These are phyloP conservation scores for Phaonia tiefii DNA, from an alignment of 2,888 invertebrate genomes.

Conservation along the genomic window DNA sequence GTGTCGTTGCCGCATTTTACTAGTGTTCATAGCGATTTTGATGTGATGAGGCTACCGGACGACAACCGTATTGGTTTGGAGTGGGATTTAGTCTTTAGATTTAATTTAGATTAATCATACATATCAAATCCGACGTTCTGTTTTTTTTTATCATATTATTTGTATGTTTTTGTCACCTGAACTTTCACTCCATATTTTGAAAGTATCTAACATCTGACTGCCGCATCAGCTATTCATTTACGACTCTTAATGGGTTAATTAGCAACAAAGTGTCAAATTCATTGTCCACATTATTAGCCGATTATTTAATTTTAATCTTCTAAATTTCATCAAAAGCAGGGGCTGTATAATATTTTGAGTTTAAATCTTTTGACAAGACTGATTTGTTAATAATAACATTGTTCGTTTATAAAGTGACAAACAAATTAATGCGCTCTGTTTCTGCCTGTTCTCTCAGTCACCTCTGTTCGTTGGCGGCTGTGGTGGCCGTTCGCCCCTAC, in stretches of 20 bases:
- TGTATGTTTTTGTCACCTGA: no score
- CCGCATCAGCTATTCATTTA: no score
- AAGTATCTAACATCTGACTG: no score
- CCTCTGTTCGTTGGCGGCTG: constrained; percentile 8
- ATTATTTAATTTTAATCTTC: constrained; percentile 51
- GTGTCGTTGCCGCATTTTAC: no score
- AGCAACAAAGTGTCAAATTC: constrained; percentile 24
- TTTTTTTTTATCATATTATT: no score
- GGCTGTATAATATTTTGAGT: constrained; percentile 58
- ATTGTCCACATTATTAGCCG: neutral
- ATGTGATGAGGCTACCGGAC: no score
- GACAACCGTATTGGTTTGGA: no score
- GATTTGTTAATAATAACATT: constrained; percentile 49
- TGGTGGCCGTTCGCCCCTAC: neutral
- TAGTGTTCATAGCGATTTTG: no score
- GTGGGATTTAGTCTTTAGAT: no score
- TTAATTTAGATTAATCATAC: no score
- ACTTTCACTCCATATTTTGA: no score
- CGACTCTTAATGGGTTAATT: constrained; percentile 15
- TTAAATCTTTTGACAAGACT: constrained; percentile 66
- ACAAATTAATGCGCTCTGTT: constrained; percentile 64
- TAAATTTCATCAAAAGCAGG: constrained; percentile 58
- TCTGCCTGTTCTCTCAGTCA: constrained; percentile 11
- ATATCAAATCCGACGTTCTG: no score
- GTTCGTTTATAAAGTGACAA: constrained; percentile 63